Conservation (phyloP, 2,113 vertebrate species). For the Eulemur rufifrons region DNA sequence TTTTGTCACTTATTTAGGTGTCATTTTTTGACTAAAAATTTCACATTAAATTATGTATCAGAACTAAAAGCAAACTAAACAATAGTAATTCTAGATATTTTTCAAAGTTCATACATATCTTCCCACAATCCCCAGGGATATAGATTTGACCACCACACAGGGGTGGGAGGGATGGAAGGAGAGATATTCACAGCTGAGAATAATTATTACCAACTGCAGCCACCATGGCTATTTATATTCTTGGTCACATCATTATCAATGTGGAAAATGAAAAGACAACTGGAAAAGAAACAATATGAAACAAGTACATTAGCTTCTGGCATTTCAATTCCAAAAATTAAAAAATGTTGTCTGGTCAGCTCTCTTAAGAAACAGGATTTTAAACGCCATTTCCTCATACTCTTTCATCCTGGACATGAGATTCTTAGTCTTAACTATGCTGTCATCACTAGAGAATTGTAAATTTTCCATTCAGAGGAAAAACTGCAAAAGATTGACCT, state of each 20-base stretch:
- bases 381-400: not conserved
- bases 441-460: not conserved
- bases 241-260: not conserved
- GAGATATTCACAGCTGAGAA: not conserved
- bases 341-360: not conserved
- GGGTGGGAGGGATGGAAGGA: too few species aligned
- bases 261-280: conserved; percentile 28
- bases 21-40: not conserved
- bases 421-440: not conserved
- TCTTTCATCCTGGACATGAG: not conserved
- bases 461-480: conserved; percentile 36
- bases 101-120: not conserved
- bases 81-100: not conserved
- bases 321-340: not conserved
- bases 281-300: not conserved
- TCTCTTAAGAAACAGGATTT: conserved; percentile 29
- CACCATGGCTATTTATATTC: not conserved
- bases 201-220: not conserved
- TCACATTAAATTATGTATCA: not conserved
- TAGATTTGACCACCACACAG: not conserved
- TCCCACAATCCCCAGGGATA: not conserved
- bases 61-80: not conserved
- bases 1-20: not conserved
- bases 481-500: not conserved
- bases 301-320: not conserved